Evolutionary conservation across 1,140 invertebrate genomes (phyloP), one percentile per base, ranked within the genome.

Genomic region (Lerema accius): DNA sequence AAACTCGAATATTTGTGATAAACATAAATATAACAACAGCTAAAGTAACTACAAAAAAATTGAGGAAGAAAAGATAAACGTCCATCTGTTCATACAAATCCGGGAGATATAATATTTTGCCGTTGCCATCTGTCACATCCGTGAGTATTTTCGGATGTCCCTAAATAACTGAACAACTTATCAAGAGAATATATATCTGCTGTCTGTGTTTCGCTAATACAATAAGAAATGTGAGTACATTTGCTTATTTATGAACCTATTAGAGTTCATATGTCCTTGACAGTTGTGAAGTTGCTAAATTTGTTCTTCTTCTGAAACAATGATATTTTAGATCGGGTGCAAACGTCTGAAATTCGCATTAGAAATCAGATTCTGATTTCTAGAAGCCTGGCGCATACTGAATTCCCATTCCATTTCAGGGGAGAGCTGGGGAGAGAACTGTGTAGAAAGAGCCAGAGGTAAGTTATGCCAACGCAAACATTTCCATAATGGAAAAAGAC

Each of bases 41-140:
- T 35, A 4, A 17, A 50, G 48, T 2, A n/a, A n/a, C n/a, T n/a
- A 32, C 28, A 4, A 32, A 4, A 50, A 17, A 35, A 35, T 51
- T 10, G 6, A 15, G 26, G 14, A 17, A 50, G 10, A 14, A 17
- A 3, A 35, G 9, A 7, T 37, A 51, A 16, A 35, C 7, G 3
- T 35, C 15, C 15, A 51, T 39, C 15, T 39, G 28, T 37, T 51
- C 14, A 6, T 37, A 37, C n/a, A 37, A 37, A 56, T 56, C 40
- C 40, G 13, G 13, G 26, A 26, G 9, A 42, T 45, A 56, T n/a
- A 43, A 58, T 59, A 65, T 67, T 67, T 63, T 63, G 37, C 48
- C 40, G 51, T 45, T 50, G 59, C 59, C 50, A 55, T 67, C 55
- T 67, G 58, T 62, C 60, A 53, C 50, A 49, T 61, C 42, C 59